A percentile compares a stretch with the other conserved stretches of the same genome.
Evolutionary conservation across 2,113 vertebrate genomes (phyloP).

Genomic region (Neolamprologus sp.): DNA sequence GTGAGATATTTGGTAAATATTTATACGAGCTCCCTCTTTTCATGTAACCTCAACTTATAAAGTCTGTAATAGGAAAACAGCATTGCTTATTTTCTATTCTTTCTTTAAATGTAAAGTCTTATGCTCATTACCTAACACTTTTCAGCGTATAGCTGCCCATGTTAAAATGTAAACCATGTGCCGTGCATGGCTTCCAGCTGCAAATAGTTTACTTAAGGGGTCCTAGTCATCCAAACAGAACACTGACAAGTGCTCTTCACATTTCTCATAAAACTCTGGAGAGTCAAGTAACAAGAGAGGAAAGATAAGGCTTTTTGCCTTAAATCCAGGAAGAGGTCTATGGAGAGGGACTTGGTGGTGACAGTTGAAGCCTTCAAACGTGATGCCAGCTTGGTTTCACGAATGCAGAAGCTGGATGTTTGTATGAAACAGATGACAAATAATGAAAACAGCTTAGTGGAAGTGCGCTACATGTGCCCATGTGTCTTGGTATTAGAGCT

Average conservation of each 20-base stretch:
- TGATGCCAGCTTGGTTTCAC: background rate
- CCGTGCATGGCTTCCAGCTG: background rate
- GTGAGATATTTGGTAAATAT: background rate
- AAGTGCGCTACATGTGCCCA: background rate
- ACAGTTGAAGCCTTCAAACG: background rate
- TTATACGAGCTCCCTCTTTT: background rate
- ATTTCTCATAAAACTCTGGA: background rate
- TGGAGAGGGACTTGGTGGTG: background rate
- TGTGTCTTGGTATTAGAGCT: background rate
- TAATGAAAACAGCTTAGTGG: background rate
- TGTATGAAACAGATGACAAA: background rate
- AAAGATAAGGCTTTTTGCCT: background rate
- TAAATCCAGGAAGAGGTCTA: background rate
- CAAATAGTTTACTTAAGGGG: constrained; percentile 32
- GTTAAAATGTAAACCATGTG: constrained; percentile 13
- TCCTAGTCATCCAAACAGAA: constrained; percentile 49
- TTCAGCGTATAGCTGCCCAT: constrained; percentile 15
- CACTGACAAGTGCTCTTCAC: background rate
- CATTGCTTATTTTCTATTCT: background rate
- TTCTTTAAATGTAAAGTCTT: background rate
- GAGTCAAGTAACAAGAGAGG: background rate
- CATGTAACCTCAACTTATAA: background rate
- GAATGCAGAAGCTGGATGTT: background rate
- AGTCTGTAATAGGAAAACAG: background rate
- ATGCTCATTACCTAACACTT: background rate